Base-by-base conservation (phyloP, 2,113 vertebrate genomes). In the Amblyopsis rosae region DNA sequence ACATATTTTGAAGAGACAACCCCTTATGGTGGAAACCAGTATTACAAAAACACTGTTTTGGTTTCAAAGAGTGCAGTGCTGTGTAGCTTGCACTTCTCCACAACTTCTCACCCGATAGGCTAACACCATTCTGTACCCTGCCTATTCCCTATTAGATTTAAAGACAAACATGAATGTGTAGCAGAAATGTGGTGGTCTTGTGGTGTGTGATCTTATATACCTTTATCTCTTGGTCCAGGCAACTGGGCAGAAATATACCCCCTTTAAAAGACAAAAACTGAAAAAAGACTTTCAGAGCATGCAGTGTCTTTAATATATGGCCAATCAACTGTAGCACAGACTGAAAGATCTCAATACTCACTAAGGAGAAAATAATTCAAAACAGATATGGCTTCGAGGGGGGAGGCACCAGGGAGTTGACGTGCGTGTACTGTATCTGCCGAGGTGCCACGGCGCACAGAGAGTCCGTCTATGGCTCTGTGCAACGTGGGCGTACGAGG, bases 331-430 rank as follows among this genome's bases (percentile, higher is more conserved):
- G 77, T 45, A 73, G 76, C 75, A 1, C 54, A 0, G 67, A 72
- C 67, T 74, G 77, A 87, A 72, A 88, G 78, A 84, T 84, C 80
- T 69, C 80, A 77, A 80, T 86, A 73, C 77, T 68, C 63, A 79
- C 66, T 73, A 47, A 87, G 81, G 81, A 80, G 79, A 80, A 85
- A 70, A 78, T 88, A 86, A 87, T 88, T 82, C 67, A 77, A 86
- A 83, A 68, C 84, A 88, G 26, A 26, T 26, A 26, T 2, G 26
- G 26, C 26, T 41, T 41, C 7, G 5, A 41, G 1, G 35, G 35
- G 35, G 35, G 35, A 41, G 35, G 81, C 54, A 69, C 62, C 35
- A 4, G 61, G 61, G 75, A 59, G 65, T 62, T 66, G 65, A 69
- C 66, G 62, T 71, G 26, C 35, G 35, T 8, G 35, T 41, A 41